A percentile compares a stretch with the other conserved stretches of the same genome.
Evolutionary conservation across 2,113 vertebrate species (phyloP).

Genomic region (Rhinoderma darwinii): DNA sequence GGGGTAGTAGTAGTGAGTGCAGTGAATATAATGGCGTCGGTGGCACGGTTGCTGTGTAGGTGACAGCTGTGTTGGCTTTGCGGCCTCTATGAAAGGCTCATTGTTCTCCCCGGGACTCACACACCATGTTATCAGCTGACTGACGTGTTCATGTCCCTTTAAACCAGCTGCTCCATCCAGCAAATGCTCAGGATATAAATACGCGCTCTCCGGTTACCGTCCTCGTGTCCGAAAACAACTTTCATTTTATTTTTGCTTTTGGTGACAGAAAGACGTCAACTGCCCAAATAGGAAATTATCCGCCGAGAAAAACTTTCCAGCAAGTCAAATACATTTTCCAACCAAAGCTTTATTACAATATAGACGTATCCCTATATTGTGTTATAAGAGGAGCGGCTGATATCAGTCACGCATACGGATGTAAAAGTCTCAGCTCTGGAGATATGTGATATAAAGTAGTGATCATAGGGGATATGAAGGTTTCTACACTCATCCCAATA

Average conservation of each 20-base stretch:
- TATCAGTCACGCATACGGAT: too few relatives aligned
- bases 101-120: conserved; percentile 55
- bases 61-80: conserved; percentile 63
- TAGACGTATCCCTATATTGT: too few relatives aligned
- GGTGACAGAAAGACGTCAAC: not conserved
- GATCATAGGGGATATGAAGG: too few relatives aligned
- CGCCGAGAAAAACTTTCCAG: not conserved
- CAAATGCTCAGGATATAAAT: conserved; percentile 66
- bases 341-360: too few relatives aligned
- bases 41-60: conserved; percentile 48
- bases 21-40: not conserved
- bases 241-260: conserved; percentile 24
- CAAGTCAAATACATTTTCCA: not conserved
- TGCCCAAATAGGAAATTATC: conserved; percentile 10
- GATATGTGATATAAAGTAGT: too few relatives aligned
- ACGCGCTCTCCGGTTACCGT: conserved; percentile 60
- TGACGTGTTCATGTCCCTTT: conserved; percentile 53
- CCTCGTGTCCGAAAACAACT: conserved; percentile 54
- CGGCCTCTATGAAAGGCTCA: not conserved
- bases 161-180: conserved; percentile 64
- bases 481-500: too few relatives aligned
- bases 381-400: too few relatives aligned
- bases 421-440: too few relatives aligned
- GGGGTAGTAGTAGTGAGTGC: too few relatives aligned
- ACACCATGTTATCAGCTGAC: conserved; percentile 59